These are phyloP conservation scores for Drosophila picticornis DNA, from an alignment of 2,888 invertebrate species.

Conservation along the genomic window DNA sequence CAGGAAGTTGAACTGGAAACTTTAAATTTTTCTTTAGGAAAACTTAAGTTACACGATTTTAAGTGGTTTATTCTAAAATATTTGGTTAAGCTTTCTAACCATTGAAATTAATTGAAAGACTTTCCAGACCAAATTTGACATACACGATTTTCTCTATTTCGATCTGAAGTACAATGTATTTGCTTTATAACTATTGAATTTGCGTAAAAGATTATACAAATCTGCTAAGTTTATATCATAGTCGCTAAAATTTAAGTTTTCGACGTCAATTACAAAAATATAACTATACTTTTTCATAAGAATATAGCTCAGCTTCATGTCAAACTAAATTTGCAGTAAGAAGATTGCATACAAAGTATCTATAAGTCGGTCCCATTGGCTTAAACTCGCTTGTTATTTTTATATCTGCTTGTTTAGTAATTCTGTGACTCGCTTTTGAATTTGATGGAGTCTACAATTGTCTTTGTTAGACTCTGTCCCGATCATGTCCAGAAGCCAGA, in stretches of 20 bases:
- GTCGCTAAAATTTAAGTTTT: background rate
- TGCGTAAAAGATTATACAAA: background rate
- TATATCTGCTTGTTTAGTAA: constrained; percentile 2
- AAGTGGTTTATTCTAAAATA: background rate
- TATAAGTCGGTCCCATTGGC: background rate
- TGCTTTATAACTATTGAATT: background rate
- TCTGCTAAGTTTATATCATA: background rate
- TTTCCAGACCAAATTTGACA: background rate
- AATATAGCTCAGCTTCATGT: background rate
- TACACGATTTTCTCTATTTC: rapidly evolving
- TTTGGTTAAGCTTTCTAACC: rapidly evolving
- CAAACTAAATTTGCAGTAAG: background rate
- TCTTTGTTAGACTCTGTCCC: background rate
- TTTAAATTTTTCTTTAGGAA: background rate
- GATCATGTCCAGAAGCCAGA: background rate
- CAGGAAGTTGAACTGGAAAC: background rate
- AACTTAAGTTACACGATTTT: background rate
- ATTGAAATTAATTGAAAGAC: background rate
- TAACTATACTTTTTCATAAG: background rate
- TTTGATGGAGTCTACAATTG: constrained; percentile 1
- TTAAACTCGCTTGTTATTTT: background rate
- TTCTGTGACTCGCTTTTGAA: constrained; percentile 6
- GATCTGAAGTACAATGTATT: background rate
- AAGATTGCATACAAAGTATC: background rate
- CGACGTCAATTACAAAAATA: background rate